Evolutionary conservation across 2,797 vertebrate species (phyloP), one percentile per base, ranked within the genome.

Genomic region (Sebastes vulpes): DNA sequence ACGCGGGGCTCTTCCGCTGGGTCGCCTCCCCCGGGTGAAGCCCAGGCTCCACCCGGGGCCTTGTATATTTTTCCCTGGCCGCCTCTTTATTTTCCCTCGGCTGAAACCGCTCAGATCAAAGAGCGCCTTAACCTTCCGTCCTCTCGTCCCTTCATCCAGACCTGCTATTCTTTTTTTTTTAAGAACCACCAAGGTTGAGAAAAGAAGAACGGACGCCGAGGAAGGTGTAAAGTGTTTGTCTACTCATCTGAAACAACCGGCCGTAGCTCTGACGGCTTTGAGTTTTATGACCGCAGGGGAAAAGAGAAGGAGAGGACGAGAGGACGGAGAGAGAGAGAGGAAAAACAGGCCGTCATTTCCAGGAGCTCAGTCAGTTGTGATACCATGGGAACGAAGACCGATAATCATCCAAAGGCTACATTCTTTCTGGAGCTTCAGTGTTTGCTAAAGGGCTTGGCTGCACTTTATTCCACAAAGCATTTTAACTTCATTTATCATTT

Each of bases 1-100:
- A 93, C 95, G 73, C 67, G 68, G 85, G 80, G 90, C 88, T 93
- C 89, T 87, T 95, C 90, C 85, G 83, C 81, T 92, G 89, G 94
- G 94, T 92, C 87, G 77, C 85, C 90, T 95, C 94, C 94, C 90
- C 84, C 82, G 92, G 91, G 93, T 88, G 90, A 94, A 92, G 91
- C 89, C 93, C 90, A 83, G 94, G 95, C 90, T 92, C 93, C 90
- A 79, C 89, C 90, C 82, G 75, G 88, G 91, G 95, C 95, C 94
- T 92, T 95, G 96, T 96, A 97, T 99, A 97, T 98, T 98, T 98
- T 98, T 86, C 85, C 96, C 97, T 97, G 97, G 97, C 97, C 95
- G 85, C 95, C 94, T 97, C 95, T 97, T 96, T 98, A 96, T 98
- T 99, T 98, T 97, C 97, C 94, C 96, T 93, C 75, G 35, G 77